Evolutionary conservation across 2,113 vertebrate species (phyloP).

Genomic region (Tretioscincus oriximinensis): DNA sequence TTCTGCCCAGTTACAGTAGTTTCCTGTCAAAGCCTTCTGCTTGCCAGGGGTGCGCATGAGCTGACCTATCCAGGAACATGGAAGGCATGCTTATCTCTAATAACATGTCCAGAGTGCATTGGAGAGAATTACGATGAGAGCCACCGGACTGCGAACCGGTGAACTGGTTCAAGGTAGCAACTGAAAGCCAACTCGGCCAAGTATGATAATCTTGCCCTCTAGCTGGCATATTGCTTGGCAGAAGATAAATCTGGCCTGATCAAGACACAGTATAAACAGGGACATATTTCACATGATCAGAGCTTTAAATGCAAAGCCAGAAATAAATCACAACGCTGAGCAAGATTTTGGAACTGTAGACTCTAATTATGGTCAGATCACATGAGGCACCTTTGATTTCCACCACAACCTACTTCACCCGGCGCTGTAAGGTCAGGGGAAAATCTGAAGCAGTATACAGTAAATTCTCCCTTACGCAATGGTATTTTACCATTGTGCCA

Average conservation of each 20-base stretch:
- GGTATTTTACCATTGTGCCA: slow-evolving; percentile 44
- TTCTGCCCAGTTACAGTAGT: too few relatives aligned
- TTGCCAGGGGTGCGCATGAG: too few relatives aligned
- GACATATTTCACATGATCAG: not conserved
- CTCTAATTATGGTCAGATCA: slow-evolving; percentile 57
- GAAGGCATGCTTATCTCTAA: too few relatives aligned
- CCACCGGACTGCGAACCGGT: too few relatives aligned
- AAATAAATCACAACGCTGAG: slow-evolving; percentile 41
- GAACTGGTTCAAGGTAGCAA: not conserved
- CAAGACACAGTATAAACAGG: not conserved
- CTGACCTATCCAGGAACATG: too few relatives aligned
- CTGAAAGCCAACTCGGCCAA: not conserved
- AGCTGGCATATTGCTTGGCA: not conserved
- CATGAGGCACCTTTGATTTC: slow-evolving; percentile 38
- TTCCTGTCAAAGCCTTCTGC: too few relatives aligned
- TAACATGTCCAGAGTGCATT: not conserved
- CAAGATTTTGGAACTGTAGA: slow-evolving; percentile 44
- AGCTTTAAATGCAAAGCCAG: slow-evolving; percentile 30
- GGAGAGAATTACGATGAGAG: not conserved
- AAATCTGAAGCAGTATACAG: slow-evolving; percentile 14
- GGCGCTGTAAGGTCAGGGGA: slow-evolving; percentile 24
- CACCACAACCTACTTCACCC: slow-evolving; percentile 7
- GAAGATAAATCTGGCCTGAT: too few relatives aligned
- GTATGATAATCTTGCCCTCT: not conserved
- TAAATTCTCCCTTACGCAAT: slow-evolving; percentile 37